A percentile compares a stretch with the other conserved stretches of the same genome.
Evolutionary conservation across 2,888 invertebrate species (phyloP).

Genomic region (Andrena marginata): DNA sequence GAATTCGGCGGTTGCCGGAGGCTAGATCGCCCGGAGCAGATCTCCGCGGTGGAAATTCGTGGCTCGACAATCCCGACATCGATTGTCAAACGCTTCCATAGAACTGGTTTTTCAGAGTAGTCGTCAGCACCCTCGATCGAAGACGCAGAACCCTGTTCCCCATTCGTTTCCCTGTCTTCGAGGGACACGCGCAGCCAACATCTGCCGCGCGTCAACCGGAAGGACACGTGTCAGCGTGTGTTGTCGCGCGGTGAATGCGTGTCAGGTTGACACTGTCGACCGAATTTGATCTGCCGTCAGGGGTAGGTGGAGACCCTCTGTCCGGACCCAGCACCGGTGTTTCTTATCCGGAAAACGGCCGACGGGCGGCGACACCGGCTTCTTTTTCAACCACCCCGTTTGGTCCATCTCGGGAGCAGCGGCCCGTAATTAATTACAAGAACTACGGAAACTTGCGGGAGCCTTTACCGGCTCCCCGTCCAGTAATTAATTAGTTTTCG

Average conservation of each 20-base stretch:
- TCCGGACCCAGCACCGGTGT: constrained; percentile 1
- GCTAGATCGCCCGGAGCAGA: constrained; percentile 4
- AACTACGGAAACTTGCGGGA: constrained; percentile 19
- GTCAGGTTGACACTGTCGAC: constrained; percentile 41
- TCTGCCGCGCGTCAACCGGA: constrained; percentile 72
- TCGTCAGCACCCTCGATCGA: constrained; percentile 54
- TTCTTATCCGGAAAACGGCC: constrained; percentile 1
- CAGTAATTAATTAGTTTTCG: constrained; percentile 52
- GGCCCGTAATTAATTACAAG: constrained; percentile 44
- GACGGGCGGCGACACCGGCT: background rate
- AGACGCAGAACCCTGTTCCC: constrained; percentile 57
- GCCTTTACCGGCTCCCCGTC: constrained; percentile 1
- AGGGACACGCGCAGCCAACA: constrained; percentile 69
- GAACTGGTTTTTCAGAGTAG: constrained; percentile 2
- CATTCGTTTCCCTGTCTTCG: constrained; percentile 50
- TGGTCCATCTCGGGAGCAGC: background rate
- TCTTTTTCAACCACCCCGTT: background rate
- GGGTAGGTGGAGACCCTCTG: background rate
- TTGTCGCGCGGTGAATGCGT: constrained; percentile 66
- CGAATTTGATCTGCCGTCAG: constrained; percentile 56
- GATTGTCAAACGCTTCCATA: constrained; percentile 49
- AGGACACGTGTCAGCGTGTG: constrained; percentile 75
- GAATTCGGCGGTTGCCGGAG: constrained; percentile 7
- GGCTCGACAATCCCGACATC: constrained; percentile 16
- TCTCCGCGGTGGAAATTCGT: constrained; percentile 25